phyloP scores from a whole-genome alignment of 2,797 vertebrate genomes.

The Ceyx erithaca region DNA sequence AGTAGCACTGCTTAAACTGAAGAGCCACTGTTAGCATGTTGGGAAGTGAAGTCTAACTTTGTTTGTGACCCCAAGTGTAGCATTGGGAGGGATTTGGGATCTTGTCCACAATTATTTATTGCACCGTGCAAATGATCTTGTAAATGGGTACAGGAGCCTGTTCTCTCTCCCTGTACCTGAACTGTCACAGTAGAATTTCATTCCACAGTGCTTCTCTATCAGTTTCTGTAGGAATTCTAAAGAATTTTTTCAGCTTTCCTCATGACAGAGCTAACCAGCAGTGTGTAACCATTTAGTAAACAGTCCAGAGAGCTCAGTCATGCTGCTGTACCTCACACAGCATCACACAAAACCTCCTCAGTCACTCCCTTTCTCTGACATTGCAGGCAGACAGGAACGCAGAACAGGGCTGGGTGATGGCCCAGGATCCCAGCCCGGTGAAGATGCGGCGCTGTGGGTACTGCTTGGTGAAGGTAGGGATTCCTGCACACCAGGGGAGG shows the following conservation, averaged over 20 bases:
- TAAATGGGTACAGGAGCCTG: neutral
- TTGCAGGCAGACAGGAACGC: conserved; percentile 75
- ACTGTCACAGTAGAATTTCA: neutral
- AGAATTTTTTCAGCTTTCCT: neutral
- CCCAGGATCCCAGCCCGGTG: conserved; percentile 69
- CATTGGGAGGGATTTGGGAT: neutral
- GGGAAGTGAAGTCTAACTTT: neutral
- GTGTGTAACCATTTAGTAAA: neutral
- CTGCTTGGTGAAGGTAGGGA: conserved; percentile 89
- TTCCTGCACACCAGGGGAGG: rapidly evolving
- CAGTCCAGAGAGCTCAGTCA: neutral
- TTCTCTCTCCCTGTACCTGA: neutral
- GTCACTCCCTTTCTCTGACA: neutral
- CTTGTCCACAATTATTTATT: neutral
- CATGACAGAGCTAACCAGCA: neutral
- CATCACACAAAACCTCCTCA: too few relatives aligned
- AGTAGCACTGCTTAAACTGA: neutral
- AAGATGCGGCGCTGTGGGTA: conserved; percentile 87
- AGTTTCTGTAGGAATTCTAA: neutral
- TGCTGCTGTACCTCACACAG: neutral
- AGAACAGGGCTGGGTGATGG: conserved; percentile 82
- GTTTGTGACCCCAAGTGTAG: neutral
- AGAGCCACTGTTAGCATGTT: neutral
- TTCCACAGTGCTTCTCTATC: neutral
- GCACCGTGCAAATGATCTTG: neutral